A percentile compares a stretch with the other conserved stretches of the same genome.
phyloP scores from a whole-genome alignment of 1,140 invertebrate species.

The Brachionus paranguensis region DNA sequence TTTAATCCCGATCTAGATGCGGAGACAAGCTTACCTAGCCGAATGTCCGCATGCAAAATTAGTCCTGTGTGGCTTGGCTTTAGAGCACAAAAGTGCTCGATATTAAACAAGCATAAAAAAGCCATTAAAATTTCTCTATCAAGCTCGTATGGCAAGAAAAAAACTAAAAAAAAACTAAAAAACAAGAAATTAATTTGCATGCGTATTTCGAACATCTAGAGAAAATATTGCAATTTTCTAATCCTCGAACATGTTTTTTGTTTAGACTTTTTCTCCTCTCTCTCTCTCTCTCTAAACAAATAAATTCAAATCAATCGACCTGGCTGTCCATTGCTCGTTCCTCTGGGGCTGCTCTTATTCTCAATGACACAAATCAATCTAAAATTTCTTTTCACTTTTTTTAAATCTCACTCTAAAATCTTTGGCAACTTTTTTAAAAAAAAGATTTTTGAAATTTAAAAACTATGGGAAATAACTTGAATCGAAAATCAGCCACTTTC shows the following conservation, averaged over 20 bases:
- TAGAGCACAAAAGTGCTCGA: not conserved
- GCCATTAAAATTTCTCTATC: not conserved
- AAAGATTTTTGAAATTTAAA: not conserved
- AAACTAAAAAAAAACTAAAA: not conserved
- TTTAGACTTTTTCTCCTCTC: not conserved
- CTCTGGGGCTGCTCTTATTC: not conserved
- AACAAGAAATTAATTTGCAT: not conserved
- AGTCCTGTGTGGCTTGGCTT: not conserved
- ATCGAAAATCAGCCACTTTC: not conserved
- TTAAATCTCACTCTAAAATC: not conserved
- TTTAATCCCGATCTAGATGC: not conserved
- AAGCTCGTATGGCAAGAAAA: not conserved
- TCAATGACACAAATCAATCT: not conserved
- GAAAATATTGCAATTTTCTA: not conserved
- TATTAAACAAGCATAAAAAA: not conserved
- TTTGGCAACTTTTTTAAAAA: not conserved
- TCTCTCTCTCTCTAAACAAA: not conserved
- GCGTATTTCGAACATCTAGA: not conserved
- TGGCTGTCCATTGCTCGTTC: not conserved
- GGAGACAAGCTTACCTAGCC: not conserved
- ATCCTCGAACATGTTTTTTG: not conserved
- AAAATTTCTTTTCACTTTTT: not conserved
- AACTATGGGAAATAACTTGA: slow-evolving; percentile 14
- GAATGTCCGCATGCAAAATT: not conserved
- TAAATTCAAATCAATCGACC: not conserved